Evolutionary conservation across 92 coral and sea anemone species (phyloP), one percentile per base, ranked within the genome.

Genomic region (Galaxea fascicularis): DNA sequence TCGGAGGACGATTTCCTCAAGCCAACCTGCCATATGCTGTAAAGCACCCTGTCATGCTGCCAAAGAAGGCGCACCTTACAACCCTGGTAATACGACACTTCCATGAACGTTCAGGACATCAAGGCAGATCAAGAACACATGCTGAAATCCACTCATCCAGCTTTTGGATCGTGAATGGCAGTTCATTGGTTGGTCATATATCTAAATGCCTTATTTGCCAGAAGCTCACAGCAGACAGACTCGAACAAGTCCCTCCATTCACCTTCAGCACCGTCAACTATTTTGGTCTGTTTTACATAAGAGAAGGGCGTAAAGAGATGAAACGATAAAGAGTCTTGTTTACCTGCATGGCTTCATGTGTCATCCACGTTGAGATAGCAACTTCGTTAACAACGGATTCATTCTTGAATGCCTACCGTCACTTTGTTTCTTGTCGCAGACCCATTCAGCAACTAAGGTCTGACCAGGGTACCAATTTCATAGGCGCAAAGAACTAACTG

Each of bases 1-100:
- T 79, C 20, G 74, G 84, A 28, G 74, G 84, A 15, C 49, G 74
- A 64, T 9, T 79, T 45, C 45, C 0, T 24, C 84, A 62, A 27
- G 62, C 74, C 27, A 39, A 64, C 0, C 45, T 79, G 2, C 71
- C 60, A 14, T 41, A 63, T 11, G 46, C 13, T 18, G 46, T 20
- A 17, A 78, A 20, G 62, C 83, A n/a, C n/a, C 79, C 88, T 0
- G 72, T 76, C 73, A 49, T 88, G 10, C 69, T 89, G 51, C 85
- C 91, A 21, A 88, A 88, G 79, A 80, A 63, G n/a, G 73, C 72
- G 3, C 88, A 84, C 27, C 73, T 76, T 0, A 83, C 85, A 0
- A 20, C n/a, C 14, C 74, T 65, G 13, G 27, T 74, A 52, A 65
- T 57, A 1, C 28, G 75, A 65, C 66, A 79, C 78, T 51, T 51